Conservation (phyloP, 1,140 invertebrate species). For the Drosophila insularis region DNA sequence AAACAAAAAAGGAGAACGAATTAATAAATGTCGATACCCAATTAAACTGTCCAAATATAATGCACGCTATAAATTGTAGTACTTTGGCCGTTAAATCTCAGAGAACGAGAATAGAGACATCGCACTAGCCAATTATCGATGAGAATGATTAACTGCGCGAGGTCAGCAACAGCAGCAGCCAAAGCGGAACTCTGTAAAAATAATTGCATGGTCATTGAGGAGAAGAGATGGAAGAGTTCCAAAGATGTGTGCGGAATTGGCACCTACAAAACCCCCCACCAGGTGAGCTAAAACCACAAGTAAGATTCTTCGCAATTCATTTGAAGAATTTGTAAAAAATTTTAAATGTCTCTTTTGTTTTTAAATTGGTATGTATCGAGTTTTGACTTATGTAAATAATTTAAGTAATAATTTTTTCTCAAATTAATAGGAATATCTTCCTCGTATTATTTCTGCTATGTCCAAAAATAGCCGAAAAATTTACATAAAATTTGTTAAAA, state of each 20-base stretch:
- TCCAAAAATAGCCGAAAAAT: no score
- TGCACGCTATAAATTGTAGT: conserved; percentile 67
- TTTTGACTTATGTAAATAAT: no score
- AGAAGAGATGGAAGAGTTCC: neutral
- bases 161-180: conserved; percentile 22
- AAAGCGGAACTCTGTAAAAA: conserved; percentile 30
- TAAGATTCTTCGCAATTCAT: neutral
- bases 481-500: no score
- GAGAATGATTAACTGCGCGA: conserved; percentile 43
- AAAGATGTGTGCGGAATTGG: neutral
- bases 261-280: neutral
- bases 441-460: no score
- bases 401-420: no score
- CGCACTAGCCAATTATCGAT: conserved; percentile 50
- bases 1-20: conserved; percentile 37
- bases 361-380: no score
- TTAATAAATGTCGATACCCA: conserved; percentile 76
- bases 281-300: neutral
- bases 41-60: conserved; percentile 73
- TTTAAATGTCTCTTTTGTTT: neutral
- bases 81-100: conserved; percentile 8
- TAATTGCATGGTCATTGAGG: conserved; percentile 51
- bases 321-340: neutral
- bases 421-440: no score
- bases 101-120: conserved; percentile 61